Evolutionary conservation across 2,797 vertebrate species (phyloP).

Genomic region (Myiothlypis chrysogaster): DNA sequence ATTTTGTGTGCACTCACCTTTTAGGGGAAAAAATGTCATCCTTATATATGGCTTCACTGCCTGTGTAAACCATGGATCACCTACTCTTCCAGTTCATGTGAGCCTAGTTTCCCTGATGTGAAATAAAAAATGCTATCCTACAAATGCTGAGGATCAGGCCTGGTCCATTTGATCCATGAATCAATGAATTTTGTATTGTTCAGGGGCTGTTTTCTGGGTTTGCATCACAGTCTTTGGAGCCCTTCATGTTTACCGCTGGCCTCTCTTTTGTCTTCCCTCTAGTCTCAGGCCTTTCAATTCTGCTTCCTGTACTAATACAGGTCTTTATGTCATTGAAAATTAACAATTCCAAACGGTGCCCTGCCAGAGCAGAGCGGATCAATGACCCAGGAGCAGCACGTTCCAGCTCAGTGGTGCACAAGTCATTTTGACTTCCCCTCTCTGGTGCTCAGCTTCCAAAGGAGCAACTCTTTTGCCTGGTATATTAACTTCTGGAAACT

Average conservation of each 20-base stretch:
- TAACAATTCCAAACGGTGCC: conserved; percentile 20
- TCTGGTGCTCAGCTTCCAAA: conserved; percentile 31
- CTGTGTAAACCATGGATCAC: neutral
- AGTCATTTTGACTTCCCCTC: conserved; percentile 64
- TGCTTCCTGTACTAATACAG: conserved; percentile 21
- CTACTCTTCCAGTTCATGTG: neutral
- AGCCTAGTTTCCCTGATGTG: neutral
- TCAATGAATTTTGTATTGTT: conserved; percentile 40
- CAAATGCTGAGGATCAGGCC: neutral
- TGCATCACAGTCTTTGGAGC: conserved; percentile 27
- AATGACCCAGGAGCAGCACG: conserved; percentile 61
- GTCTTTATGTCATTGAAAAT: conserved; percentile 52
- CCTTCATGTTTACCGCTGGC: neutral
- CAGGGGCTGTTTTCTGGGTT: neutral
- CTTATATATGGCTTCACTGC: neutral
- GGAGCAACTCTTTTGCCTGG: conserved; percentile 37
- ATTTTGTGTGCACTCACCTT: neutral
- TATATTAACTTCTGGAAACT: conserved; percentile 56
- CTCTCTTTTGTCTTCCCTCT: conserved; percentile 30
- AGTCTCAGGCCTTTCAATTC: neutral
- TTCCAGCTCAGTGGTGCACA: conserved; percentile 64
- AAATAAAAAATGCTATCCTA: neutral
- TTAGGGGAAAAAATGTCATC: neutral
- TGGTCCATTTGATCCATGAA: conserved; percentile 8
- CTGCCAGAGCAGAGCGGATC: conserved; percentile 51